Evolutionary conservation across 2,797 vertebrate genomes (phyloP), one percentile per base, ranked within the genome.

Genomic region (Malurus splendens): DNA sequence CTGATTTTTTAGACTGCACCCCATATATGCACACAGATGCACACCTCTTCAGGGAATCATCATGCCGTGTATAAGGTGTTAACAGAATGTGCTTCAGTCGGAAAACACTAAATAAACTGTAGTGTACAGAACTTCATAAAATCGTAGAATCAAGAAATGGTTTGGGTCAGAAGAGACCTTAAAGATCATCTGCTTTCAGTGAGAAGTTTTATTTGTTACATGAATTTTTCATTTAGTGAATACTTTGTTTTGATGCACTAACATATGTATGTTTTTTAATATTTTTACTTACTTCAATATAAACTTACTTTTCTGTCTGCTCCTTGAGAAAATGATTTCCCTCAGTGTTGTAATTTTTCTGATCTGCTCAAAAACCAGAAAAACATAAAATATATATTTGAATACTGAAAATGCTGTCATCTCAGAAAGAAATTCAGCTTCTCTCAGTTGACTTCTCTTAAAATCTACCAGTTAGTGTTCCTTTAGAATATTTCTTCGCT

Each of bases 21-120:
- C 18, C 8, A 6, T 8, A 0, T 27, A 23, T 12, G 25, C 25
- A 24, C 4, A 38, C 7, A 18, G 10, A 11, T 7, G 7, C n/a
- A 38, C 12, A 33, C n/a, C 20, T 22, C 15, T 39, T 79, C 32
- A 62, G 28, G 30, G 33, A 47, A 57, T 78, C 12, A 14, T 87
- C 4, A 9, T 67, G 14, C n/a, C 3, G 2, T 41, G 24, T 10
- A 9, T 68, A 48, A 45, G 15, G 16, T 5, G 28, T 76, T 76
- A 7, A 44, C 1, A 1, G 74, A 61, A 56, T 36, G 12, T 41
- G 5, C n/a, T 67, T 59, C 28, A 76, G 17, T 66, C 14, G 82
- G 28, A 77, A 73, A 67, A 10, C 17, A 23, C 45, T 30, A 71
- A 27, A 30, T 48, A 20, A 61, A 44, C 1, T 33, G 17, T 55